Base-by-base conservation (phyloP, 2,888 invertebrate genomes). In the Limenitis camilla region DNA sequence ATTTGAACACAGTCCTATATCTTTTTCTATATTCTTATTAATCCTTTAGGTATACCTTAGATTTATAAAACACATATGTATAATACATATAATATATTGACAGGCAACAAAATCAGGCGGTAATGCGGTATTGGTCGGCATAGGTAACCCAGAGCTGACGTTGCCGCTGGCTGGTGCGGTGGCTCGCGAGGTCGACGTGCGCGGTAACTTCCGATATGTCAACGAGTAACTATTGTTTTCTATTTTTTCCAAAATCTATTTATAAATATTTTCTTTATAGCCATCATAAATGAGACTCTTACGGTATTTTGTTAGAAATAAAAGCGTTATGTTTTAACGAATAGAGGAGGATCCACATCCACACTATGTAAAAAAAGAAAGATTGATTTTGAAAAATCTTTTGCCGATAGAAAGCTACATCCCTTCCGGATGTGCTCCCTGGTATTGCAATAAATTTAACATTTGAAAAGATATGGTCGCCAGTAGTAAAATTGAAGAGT, bases 181-280 rank as follows among this genome's bases (percentile, higher is more conserved):
- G 30, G 85, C 92, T 0, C 83, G 96, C 49, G 98, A 98, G 86
- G 93, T 99, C 7, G 97, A 98, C 80, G 94, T 99, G 61, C 89
- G 93, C 56, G 98, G 98, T 58, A 92, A 96, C 53, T 98, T 98
- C 85, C 90, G 98, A 79, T 98, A 98, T 73, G 94, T 91, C 58
- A 97, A 97, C 78, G 95, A 95, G 95, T 95, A 68, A 81, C 91
- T 74, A 8, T 4, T 19, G 6, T 7, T 46, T 6, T 41, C 40
- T 11, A 38, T 36, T 1, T 44, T 50, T n/a, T 7, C 1, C 4
- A 5, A 11, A 8, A 8, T 39, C 11, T 19, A 39, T 39, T 10
- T 1, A 10, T 2, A 33, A 33, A 9, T 7, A 9, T 32, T 7
- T 9, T 7, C 33, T 9, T 9, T 2, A 33, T 9, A 33, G 9